A percentile compares a stretch with the other conserved stretches of the same genome.
Evolutionary conservation across 2,888 invertebrate species (phyloP).

Genomic region (Drosophila pegasa): DNA sequence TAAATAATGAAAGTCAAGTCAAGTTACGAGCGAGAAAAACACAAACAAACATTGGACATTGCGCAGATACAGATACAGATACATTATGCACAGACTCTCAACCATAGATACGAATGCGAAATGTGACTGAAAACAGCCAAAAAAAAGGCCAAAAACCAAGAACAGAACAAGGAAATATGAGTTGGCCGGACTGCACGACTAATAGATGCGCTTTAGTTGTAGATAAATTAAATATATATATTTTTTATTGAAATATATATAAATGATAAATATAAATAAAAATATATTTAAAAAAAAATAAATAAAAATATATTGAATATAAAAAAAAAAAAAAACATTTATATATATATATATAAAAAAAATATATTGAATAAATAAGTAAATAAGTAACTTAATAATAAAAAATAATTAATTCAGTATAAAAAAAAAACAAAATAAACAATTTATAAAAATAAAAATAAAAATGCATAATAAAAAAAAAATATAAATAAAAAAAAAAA

Average conservation of each 20-base stretch:
- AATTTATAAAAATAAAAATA: no score
- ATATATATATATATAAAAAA: no score
- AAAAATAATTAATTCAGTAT: no score
- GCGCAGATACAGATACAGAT: conserved; percentile 62
- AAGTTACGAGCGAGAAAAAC: conserved; percentile 44
- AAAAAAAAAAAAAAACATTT: no score
- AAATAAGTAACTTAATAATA: no score
- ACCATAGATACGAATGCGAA: conserved; percentile 55
- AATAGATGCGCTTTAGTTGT: conserved; percentile 9
- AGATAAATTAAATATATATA: neutral
- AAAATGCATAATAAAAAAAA: no score
- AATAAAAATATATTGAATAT: no score
- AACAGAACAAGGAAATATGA: neutral
- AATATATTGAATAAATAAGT: no score
- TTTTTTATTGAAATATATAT: neutral
- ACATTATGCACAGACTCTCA: conserved; percentile 74
- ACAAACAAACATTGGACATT: conserved; percentile 49
- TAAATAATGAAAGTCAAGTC: conserved; percentile 64
- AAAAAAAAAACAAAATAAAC: no score
- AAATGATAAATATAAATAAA: neutral
- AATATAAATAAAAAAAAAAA: no score
- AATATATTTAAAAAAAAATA: neutral
- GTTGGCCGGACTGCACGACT: conserved; percentile 4
- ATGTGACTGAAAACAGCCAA: conserved; percentile 28
- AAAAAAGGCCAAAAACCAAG: conserved; percentile 19